Evolutionary conservation across 2,888 invertebrate species (phyloP), one percentile per base, ranked within the genome.

Genomic region (Heliconius sara): DNA sequence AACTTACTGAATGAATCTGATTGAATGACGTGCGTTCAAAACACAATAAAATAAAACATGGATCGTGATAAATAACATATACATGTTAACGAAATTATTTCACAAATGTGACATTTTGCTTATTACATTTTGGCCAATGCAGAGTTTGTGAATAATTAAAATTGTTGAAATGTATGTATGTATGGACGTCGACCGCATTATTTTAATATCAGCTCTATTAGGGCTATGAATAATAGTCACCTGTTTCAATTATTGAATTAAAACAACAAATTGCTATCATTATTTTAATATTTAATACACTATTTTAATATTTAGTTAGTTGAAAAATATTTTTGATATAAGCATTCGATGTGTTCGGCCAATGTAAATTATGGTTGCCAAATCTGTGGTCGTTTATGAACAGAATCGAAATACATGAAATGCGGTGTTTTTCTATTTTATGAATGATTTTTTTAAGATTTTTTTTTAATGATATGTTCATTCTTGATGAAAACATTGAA

Each of bases 71-170:
- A 80, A 76, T 78, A 82, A 82, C 78, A 78, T 82, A 73, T 73
- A 80, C 75, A 80, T 67, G 82, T 81, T 70, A 81, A 78, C 79
- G 79, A 79, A 81, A 84, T 83, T 82, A 82, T 83, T 84, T 83
- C 82, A 76, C 82, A 81, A 81, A 80, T 83, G 83, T 82, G 80
- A 82, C 83, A 80, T 83, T 81, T 80, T 82, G 82, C 77, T 83
- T 78, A 80, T 83, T 81, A 81, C 81, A 83, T 83, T 81, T 81
- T 81, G 80, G 81, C 80, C 80, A 79, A 79, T 81, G 80, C 79
- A 52, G 77, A 80, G 70, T 81, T 79, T 81, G 78, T 79, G 75
- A 83, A 80, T 81, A 81, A 83, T 83, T 81, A 83, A 83, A 83
- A 80, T 79, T 79, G 81, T 83, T 83, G 81, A 81, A 83, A 81